Percentiles rank a stretch among this genome's conserved stretches.
These are phyloP conservation scores for Temnothorax unifasciatus DNA, from an alignment of 2,888 invertebrate genomes.

Conservation along the genomic window DNA sequence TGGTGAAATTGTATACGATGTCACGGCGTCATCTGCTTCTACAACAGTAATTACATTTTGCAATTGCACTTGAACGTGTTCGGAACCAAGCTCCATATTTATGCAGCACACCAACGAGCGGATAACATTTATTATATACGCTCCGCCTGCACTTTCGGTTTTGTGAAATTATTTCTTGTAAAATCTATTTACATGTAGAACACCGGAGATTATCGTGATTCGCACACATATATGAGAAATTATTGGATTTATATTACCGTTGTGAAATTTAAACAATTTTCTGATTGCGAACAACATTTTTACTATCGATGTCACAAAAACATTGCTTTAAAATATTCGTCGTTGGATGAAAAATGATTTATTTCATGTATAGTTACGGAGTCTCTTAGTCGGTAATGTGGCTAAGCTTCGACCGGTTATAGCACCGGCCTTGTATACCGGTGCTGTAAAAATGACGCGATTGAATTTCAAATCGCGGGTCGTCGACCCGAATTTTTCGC, in stretches of 20 bases:
- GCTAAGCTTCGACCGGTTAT: conserved; percentile 16
- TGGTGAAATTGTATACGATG: conserved; percentile 59
- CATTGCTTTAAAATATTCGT: background rate
- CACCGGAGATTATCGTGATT: background rate
- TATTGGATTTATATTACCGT: background rate
- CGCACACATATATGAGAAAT: background rate
- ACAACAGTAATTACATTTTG: conserved; percentile 63
- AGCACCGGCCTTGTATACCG: conserved; percentile 28
- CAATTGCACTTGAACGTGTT: conserved; percentile 58
- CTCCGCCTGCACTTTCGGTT: conserved; percentile 1
- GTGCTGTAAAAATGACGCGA: conserved; percentile 67
- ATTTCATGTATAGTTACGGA: conserved; percentile 10
- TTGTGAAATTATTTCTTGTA: conserved; percentile 21
- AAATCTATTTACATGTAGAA: background rate
- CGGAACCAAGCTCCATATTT: conserved; percentile 32
- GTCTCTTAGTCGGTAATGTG: conserved; percentile 11
- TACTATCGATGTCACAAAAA: background rate
- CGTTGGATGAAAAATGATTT: conserved; percentile 1
- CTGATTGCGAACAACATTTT: conserved; percentile 10
- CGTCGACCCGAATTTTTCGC: conserved; percentile 56
- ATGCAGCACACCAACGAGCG: conserved; percentile 14
- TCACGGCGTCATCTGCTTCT: conserved; percentile 51
- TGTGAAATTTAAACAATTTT: conserved; percentile 1
- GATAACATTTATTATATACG: conserved; percentile 33
- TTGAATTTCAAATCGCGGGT: conserved; percentile 75